phyloP scores from a whole-genome alignment of 2,113 vertebrate species.

The Tonatia bakeri region DNA sequence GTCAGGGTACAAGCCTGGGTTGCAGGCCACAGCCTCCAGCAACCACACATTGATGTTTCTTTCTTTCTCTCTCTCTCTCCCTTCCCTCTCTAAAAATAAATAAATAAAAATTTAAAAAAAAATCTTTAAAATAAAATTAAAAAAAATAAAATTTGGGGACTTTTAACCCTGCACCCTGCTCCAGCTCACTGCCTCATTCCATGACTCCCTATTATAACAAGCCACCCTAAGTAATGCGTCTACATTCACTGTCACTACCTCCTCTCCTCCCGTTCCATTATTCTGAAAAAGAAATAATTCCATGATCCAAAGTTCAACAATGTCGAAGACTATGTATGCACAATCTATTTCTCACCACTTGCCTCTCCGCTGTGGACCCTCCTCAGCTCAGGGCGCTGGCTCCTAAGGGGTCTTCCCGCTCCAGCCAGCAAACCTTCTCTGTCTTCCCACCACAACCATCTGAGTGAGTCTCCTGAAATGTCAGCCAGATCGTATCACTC shows the following conservation, averaged over 20 bases:
- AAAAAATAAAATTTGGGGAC: neutral
- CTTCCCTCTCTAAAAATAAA: too few relatives aligned
- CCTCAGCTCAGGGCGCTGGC: neutral
- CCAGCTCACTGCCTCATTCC: neutral
- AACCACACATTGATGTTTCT: too few relatives aligned
- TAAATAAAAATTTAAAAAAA: too few relatives aligned
- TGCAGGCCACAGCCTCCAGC: too few relatives aligned
- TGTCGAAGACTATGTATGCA: neutral
- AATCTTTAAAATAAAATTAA: too few relatives aligned
- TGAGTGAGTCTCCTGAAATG: neutral
- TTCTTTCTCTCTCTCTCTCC: too few relatives aligned
- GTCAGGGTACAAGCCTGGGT: too few relatives aligned
- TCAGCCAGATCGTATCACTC: neutral
- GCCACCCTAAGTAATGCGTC: neutral
- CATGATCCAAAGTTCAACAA: neutral
- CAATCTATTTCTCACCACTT: neutral
- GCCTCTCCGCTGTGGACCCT: neutral
- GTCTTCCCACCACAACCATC: neutral
- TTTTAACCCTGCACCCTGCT: neutral
- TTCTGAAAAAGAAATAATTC: neutral
- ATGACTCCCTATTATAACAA: neutral
- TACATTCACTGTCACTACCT: neutral
- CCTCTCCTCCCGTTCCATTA: neutral
- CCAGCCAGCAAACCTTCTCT: neutral
- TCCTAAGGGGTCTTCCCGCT: neutral